phyloP scores from a whole-genome alignment of 2,113 vertebrate genomes.

The Ciconia boyciana region DNA sequence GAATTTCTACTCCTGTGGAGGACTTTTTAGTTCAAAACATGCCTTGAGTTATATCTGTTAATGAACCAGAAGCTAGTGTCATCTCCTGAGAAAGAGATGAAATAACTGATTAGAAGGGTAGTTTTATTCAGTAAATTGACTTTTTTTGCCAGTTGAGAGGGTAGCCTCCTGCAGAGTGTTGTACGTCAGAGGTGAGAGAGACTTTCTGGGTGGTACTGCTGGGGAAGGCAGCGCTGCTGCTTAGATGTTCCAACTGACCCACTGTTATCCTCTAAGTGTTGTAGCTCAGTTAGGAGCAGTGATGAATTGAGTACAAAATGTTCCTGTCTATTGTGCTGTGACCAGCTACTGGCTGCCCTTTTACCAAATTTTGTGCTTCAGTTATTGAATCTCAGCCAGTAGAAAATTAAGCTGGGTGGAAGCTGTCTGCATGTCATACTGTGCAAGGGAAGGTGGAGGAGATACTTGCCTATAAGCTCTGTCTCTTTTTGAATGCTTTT shows the following conservation, averaged over 20 bases:
- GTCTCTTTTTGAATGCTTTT: not conserved
- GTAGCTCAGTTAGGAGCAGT: not conserved
- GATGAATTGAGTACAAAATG: not conserved
- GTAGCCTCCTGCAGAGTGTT: not conserved
- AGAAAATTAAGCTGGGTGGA: not conserved
- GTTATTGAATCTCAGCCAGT: not conserved
- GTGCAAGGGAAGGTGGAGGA: not conserved
- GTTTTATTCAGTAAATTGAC: not conserved
- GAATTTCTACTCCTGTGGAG: not conserved
- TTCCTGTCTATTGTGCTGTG: not conserved
- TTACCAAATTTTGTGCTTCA: not conserved
- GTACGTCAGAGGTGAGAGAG: not conserved
- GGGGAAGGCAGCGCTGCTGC: not conserved
- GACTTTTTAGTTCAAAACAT: not conserved
- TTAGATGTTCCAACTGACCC: not conserved
- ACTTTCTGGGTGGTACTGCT: not conserved
- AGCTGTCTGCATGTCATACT: not conserved
- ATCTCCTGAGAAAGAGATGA: not conserved
- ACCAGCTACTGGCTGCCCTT: not conserved
- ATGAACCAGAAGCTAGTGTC: not conserved
- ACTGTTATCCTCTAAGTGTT: not conserved
- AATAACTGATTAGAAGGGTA: not conserved
- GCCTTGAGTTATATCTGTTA: not conserved
- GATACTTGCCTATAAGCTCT: not conserved
- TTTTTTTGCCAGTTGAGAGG: not conserved